Conservation (phyloP, 2,797 vertebrate genomes). For the Coilia nasus region DNA sequence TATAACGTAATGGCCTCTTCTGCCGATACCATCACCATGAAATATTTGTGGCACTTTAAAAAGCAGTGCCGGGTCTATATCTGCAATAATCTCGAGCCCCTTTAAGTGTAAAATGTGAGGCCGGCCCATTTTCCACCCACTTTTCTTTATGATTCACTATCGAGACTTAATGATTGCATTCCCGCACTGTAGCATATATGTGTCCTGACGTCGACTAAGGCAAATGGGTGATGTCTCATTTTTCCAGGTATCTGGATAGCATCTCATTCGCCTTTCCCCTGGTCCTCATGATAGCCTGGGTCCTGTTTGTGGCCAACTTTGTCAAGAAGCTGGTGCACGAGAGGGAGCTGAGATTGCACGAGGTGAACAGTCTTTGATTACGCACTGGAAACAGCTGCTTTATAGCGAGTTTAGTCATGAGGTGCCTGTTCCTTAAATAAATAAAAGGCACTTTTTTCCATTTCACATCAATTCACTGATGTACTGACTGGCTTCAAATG, state of each 20-base stretch:
- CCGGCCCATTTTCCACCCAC: background rate
- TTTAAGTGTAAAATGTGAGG: background rate
- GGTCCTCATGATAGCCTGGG: constrained; percentile 93
- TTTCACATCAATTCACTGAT: background rate
- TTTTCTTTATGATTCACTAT: constrained; percentile 5
- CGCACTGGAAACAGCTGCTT: background rate
- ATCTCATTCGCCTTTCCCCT: constrained; percentile 91
- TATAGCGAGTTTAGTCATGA: background rate
- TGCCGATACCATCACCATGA: constrained; percentile 52
- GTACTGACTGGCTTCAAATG: background rate
- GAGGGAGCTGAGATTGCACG: constrained; percentile 93
- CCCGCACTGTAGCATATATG: background rate
- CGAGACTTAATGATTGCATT: background rate
- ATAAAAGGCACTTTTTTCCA: background rate
- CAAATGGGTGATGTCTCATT: constrained; percentile 39
- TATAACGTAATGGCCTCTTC: constrained; percentile 53
- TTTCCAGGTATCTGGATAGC: constrained; percentile 89
- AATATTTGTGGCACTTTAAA: constrained; percentile 51
- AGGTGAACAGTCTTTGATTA: constrained; percentile 72
- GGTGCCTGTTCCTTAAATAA: background rate
- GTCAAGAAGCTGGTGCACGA: constrained; percentile 96
- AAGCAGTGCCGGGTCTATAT: constrained; percentile 36
- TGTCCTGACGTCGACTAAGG: background rate
- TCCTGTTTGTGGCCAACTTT: constrained; percentile 93
- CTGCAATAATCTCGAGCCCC: background rate